Percentiles rank a stretch among this genome's conserved stretches.
Conservation (phyloP, 2,797 vertebrate genomes). For the Urocyon cinereoargenteus region DNA sequence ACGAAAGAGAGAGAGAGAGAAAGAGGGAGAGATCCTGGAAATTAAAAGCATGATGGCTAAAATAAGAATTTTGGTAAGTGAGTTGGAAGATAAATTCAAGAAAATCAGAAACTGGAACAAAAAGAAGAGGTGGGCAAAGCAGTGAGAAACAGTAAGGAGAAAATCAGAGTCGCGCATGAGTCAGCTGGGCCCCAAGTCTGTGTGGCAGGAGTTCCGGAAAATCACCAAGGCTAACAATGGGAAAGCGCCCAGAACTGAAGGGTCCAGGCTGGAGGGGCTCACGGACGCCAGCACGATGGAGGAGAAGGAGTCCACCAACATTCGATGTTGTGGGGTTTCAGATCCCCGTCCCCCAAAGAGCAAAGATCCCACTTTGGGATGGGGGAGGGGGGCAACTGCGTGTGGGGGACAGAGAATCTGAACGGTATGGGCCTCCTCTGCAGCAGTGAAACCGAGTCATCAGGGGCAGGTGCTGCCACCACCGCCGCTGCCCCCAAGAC, state of each 20-base stretch:
- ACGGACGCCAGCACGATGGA: fast-evolving
- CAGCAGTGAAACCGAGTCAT: background rate
- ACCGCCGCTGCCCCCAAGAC: too few species aligned
- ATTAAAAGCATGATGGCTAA: background rate
- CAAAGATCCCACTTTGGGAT: background rate
- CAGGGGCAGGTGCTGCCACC: background rate
- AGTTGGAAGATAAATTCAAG: background rate
- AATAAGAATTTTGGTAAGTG: background rate
- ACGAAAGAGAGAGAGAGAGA: background rate
- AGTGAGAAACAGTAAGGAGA: background rate
- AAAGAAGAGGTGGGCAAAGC: background rate
- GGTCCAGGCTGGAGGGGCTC: background rate
- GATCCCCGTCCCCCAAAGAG: background rate
- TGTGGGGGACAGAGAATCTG: fast-evolving
- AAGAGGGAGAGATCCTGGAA: background rate
- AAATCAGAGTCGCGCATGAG: background rate
- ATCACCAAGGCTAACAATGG: fast-evolving
- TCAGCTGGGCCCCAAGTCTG: background rate
- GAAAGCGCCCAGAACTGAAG: background rate
- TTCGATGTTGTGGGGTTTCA: too few species aligned
- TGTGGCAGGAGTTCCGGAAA: background rate
- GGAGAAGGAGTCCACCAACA: background rate
- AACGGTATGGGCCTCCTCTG: fast-evolving
- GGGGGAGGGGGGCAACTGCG: background rate
- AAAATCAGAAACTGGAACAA: background rate